Evolutionary conservation across 2,888 invertebrate genomes (phyloP), one percentile per base, ranked within the genome.

Genomic region (Morinoia aosen): DNA sequence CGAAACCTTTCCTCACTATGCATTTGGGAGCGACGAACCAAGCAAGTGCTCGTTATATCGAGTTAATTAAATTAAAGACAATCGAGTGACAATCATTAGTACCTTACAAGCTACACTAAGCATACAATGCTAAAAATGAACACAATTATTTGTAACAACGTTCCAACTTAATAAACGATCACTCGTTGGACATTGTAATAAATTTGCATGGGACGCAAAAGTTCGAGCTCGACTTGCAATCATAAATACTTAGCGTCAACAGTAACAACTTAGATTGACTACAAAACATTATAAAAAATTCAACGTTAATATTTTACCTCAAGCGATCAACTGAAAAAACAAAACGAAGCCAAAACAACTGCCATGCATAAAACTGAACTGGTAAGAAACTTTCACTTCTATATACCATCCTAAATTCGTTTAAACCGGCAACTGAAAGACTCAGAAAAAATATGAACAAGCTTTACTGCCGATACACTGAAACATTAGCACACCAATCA

Each of bases 131-230:
- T 93, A 93, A 40, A 48, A 93, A 93, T 93, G 93, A 93, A 93
- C 93, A 93, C 93, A 93, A 93, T 93, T 25, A 93, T 93, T 93
- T 93, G 93, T 93, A 93, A 93, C 93, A 93, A 93, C 58, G 93
- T 93, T 93, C 93, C 93, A 93, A 93, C 93, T 57, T 93, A 93
- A 93, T 93, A 93, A 93, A 93, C 57, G 93, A 93, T 93, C 93
- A 93, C 93, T 93, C 48, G 93, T 93, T 93, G 93, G 93, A 93
- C 93, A 93, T 93, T 93, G 93, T 48, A 56, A 93, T 93, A 12
- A 93, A 93, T 48, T 48, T 48, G 25, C 93, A 93, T 33, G 58
- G 57, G 93, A 93, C 39, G 25, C 33, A 57, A 57, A 48, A 40
- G 33, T 48, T 76, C 76, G 76, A 76, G 76, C 76, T 76, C 33